Conservation (phyloP, 1,140 invertebrate species). For the Trinorchestia longiramus region DNA sequence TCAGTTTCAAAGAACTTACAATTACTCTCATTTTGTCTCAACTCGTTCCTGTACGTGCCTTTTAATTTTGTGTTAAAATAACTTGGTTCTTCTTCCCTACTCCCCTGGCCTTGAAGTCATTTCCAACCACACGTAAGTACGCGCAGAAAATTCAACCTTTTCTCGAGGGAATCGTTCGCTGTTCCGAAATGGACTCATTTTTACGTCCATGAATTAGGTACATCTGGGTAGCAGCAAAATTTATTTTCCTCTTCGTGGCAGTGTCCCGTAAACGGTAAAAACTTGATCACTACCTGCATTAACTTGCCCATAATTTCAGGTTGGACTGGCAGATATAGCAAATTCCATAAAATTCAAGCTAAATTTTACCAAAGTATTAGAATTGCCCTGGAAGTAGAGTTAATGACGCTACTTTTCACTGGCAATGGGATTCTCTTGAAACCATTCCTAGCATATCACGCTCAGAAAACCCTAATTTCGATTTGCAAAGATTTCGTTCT, state of each 20-base stretch:
- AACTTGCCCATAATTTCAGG: neutral
- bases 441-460: neutral
- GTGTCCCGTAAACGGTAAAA: neutral
- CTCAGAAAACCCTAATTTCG: slow-evolving; percentile 16
- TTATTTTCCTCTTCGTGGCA: neutral
- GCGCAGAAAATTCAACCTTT: neutral
- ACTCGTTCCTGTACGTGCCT: too few species aligned
- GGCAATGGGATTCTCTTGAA: neutral
- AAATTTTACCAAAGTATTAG: neutral
- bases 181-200: neutral
- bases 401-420: neutral
- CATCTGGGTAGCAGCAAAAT: neutral
- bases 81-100: too few species aligned
- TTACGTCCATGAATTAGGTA: neutral
- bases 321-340: neutral
- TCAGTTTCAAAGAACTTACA: neutral
- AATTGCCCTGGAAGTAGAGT: neutral
- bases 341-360: neutral
- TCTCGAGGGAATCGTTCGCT: neutral
- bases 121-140: neutral
- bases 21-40: neutral
- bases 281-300: neutral
- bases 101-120: neutral
- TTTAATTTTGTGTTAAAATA: too few species aligned
- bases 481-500: neutral